Percentiles rank a stretch among this genome's conserved stretches.
Conservation (phyloP, 2,113 vertebrate genomes). For the Otus sunia region DNA sequence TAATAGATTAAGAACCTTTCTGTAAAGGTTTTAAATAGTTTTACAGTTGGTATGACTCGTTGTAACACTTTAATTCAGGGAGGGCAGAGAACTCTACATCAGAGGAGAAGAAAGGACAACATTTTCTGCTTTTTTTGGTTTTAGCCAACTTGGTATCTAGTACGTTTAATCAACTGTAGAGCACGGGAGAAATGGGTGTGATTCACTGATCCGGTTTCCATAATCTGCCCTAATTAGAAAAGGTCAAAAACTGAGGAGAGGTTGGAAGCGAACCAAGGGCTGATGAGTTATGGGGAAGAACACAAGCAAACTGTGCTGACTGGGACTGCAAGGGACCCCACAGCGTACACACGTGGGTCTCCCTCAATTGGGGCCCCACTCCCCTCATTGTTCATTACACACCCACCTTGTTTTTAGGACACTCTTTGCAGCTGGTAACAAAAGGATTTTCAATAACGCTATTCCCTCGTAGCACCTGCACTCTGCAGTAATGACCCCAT, state of each 20-base stretch:
- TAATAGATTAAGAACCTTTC: background rate
- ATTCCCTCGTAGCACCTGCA: background rate
- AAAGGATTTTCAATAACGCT: background rate
- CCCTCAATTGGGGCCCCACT: background rate
- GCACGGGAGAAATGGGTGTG: background rate
- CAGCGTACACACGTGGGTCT: background rate
- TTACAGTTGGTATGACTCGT: background rate
- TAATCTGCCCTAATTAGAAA: background rate
- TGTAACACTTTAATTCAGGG: background rate
- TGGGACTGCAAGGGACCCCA: background rate
- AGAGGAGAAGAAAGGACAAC: background rate
- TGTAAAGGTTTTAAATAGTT: background rate
- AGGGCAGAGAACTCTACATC: background rate
- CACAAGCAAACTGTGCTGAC: accelerated
- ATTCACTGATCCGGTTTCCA: background rate
- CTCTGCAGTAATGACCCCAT: background rate
- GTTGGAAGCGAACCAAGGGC: background rate
- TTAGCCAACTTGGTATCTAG: background rate
- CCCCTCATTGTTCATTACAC: background rate
- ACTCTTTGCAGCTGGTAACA: background rate
- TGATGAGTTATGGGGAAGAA: background rate
- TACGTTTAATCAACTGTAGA: background rate
- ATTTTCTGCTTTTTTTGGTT: background rate
- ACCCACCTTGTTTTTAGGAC: background rate
- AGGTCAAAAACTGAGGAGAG: background rate